phyloP scores from a whole-genome alignment of 1,140 invertebrate species.

The Whitmania pigra region DNA sequence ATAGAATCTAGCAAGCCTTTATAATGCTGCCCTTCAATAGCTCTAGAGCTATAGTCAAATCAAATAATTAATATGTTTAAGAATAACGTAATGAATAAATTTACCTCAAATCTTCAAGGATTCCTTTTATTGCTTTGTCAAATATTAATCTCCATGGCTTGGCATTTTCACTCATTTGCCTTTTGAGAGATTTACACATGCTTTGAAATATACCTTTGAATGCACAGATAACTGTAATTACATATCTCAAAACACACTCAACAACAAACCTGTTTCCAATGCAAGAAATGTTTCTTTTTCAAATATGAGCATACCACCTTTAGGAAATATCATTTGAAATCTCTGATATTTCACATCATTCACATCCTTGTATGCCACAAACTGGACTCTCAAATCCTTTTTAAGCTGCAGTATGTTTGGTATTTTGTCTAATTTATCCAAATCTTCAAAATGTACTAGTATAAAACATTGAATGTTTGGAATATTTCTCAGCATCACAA shows the following conservation, averaged over 20 bases:
- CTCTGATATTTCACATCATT: slow-evolving; percentile 6
- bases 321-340: slow-evolving; percentile 8
- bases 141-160: slow-evolving; percentile 8
- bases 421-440: slow-evolving; percentile 10
- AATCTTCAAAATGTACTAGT: not conserved
- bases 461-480: slow-evolving; percentile 9
- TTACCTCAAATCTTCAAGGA: not conserved
- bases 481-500: not conserved
- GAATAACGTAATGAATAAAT: too few relatives aligned
- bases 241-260: not conserved
- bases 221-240: not conserved
- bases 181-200: not conserved
- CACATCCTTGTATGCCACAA: slow-evolving; percentile 2
- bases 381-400: slow-evolving; percentile 12
- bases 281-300: slow-evolving; percentile 7
- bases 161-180: not conserved
- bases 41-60: too few relatives aligned
- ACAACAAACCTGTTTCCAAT: not conserved
- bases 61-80: too few relatives aligned
- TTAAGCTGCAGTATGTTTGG: slow-evolving; percentile 5
- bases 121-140: not conserved
- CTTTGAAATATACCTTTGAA: not conserved
- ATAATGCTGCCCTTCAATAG: too few relatives aligned
- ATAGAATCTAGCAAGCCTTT: too few relatives aligned
- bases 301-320: not conserved